A percentile compares a stretch with the other conserved stretches of the same genome.
Evolutionary conservation across 2,113 vertebrate species (phyloP).

Genomic region (Dromas ardeola): DNA sequence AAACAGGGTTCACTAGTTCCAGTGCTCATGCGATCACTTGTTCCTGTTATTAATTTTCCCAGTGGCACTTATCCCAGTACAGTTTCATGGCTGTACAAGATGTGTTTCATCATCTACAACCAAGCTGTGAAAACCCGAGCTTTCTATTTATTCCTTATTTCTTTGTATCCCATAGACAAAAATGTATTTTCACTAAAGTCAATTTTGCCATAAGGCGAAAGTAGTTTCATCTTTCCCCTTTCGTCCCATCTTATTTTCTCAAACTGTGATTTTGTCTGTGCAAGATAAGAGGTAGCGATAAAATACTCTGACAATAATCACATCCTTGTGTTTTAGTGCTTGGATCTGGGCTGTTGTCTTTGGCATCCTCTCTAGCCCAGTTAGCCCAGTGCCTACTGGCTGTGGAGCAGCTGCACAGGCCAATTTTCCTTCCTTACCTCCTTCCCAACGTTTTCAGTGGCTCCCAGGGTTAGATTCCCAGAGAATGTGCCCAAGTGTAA

Average conservation of each 20-base stretch:
- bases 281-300: not conserved
- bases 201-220: slow-evolving; percentile 7
- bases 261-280: not conserved
- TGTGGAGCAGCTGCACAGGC: not conserved
- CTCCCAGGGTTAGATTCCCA: not conserved
- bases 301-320: not conserved
- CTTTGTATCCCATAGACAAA: slow-evolving; percentile 1
- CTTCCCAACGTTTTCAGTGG: not conserved
- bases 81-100: not conserved
- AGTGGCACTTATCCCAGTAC: slow-evolving; percentile 6
- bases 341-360: not conserved
- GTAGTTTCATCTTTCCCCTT: not conserved
- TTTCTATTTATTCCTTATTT: slow-evolving; percentile 18
- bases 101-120: slow-evolving; percentile 22
- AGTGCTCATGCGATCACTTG: not conserved
- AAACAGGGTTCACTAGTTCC: not conserved
- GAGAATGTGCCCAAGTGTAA: not conserved
- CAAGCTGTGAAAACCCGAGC: not conserved
- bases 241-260: not conserved
- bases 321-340: not conserved
- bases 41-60: slow-evolving; percentile 48
- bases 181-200: slow-evolving; percentile 2
- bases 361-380: not conserved
- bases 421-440: not conserved
- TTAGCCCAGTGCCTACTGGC: not conserved